These are phyloP conservation scores for Athene cunicularia DNA, from an alignment of 2,113 vertebrate genomes.

Conservation along the genomic window DNA sequence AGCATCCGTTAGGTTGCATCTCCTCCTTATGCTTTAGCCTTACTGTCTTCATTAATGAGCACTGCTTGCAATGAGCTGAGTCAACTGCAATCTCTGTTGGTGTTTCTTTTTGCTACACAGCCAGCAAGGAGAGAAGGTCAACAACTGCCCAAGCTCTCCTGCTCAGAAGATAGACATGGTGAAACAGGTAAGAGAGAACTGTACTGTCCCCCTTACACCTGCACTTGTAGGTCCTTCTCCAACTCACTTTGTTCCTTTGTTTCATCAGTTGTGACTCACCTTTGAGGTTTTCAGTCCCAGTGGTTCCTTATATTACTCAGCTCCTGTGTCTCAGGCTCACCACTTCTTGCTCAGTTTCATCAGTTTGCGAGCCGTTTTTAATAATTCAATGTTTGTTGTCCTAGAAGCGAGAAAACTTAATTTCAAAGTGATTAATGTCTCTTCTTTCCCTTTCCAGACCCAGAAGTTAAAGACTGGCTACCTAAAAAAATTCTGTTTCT, in stretches of 20 bases:
- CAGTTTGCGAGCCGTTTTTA: background rate
- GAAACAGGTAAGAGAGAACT: background rate
- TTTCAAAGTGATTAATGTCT: background rate
- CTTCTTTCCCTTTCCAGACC: background rate
- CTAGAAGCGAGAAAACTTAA: background rate
- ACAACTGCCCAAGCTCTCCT: background rate
- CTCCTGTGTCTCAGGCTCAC: background rate
- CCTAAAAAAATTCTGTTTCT: background rate
- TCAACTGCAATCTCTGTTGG: background rate
- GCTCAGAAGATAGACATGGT: background rate
- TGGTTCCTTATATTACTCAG: background rate
- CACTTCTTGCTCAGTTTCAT: background rate
- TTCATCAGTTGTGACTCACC: background rate
- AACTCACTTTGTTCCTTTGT: background rate
- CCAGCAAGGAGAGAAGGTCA: background rate
- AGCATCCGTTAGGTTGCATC: background rate
- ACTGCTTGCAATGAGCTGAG: background rate
- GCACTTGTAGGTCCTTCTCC: background rate
- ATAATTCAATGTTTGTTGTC: background rate
- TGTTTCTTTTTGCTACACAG: background rate
- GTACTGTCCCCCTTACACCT: background rate
- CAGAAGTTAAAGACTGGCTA: background rate
- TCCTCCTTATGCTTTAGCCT: background rate
- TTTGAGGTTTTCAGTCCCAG: background rate
- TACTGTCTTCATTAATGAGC: background rate